Evolutionary conservation across 2,888 invertebrate species (phyloP), one percentile per base, ranked within the genome.

Genomic region (Lamproptera curius): DNA sequence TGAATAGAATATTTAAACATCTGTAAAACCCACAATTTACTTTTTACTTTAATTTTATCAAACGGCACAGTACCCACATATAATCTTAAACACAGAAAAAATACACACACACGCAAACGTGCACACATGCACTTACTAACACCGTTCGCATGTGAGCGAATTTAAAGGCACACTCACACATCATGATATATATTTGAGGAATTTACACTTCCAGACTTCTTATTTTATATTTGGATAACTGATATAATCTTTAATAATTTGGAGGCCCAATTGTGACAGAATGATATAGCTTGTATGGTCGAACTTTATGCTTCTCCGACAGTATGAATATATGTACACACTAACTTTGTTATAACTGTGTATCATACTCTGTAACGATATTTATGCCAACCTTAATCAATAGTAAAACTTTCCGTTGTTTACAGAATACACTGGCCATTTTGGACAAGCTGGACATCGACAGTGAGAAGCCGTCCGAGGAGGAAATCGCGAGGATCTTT

Each of bases 391-490:
- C 37, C 47, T 49, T 55, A n/a, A n/a, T n/a, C n/a, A n/a, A n/a
- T n/a, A n/a, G n/a, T n/a, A n/a, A n/a, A n/a, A n/a, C n/a, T 47
- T 52, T 54, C 67, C 65, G 60, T 42, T 37, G 16, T 69, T 49
- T 17, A 15, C 93, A 98, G 92, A 96, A 97, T 70, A 98, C 98
- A 51, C 88, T 98, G 86, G 96, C 97, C 14, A 98, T 98, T 62
- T 89, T 99, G 73, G 98, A 98, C 86, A 94, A 97, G 68, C 88
- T 98, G 82, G 98, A 99, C 86, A 92, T 97, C 64, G 98, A 98
- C 84, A 94, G 96, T 52, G 97, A 95, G 67, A 94, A 94, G 69
- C 95, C 96, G 1, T 95, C 94, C 49, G 97, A 97, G 60, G 97
- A 97, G 72, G 97, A 97, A 74, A 92, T 97, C 53, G 97, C 97